Evolutionary conservation across 30 jellyfish, hydroid and myxozoan species (phyloP).

Genomic region (Aurelia sp.): DNA sequence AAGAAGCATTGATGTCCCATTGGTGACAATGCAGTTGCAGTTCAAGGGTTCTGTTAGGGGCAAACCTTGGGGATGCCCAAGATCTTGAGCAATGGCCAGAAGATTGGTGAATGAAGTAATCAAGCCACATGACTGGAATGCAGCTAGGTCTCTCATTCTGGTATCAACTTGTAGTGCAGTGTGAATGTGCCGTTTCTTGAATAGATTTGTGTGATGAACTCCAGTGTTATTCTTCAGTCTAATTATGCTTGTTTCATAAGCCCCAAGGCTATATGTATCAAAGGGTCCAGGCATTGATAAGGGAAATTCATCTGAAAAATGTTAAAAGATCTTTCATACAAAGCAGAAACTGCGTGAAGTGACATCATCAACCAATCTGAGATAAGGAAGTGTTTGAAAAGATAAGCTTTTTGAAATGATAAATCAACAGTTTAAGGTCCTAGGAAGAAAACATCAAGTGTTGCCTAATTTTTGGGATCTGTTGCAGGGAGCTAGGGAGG

Average conservation of each 20-base stretch:
- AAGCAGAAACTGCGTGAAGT: too few species aligned
- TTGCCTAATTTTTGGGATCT: too few species aligned
- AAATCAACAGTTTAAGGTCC: too few species aligned
- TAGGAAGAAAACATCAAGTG: too few species aligned
- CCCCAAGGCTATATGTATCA: constrained; percentile 69
- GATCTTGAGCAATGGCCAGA: constrained; percentile 74
- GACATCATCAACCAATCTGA: too few species aligned
- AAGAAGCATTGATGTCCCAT: constrained; percentile 76
- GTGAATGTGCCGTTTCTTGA: constrained; percentile 68
- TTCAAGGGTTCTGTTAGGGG: constrained; percentile 74
- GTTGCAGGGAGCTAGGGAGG: too few species aligned
- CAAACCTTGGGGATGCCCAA: constrained; percentile 75
- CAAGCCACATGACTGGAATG: constrained; percentile 70
- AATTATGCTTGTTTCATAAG: constrained; percentile 66
- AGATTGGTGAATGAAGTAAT: constrained; percentile 80
- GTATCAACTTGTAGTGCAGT: constrained; percentile 62
- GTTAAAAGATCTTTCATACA: not conserved
- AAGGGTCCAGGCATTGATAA: constrained; percentile 91
- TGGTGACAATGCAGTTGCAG: constrained; percentile 77
- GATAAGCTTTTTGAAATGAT: too few species aligned
- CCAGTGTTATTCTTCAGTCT: constrained; percentile 63
- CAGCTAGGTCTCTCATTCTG: constrained; percentile 34
- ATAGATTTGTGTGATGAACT: constrained; percentile 10
- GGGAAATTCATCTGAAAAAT: constrained; percentile 47
- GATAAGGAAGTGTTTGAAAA: too few species aligned